phyloP scores from a whole-genome alignment of 37 sponge, comb jelly and placozoan species.

The Ianthella basta region DNA sequence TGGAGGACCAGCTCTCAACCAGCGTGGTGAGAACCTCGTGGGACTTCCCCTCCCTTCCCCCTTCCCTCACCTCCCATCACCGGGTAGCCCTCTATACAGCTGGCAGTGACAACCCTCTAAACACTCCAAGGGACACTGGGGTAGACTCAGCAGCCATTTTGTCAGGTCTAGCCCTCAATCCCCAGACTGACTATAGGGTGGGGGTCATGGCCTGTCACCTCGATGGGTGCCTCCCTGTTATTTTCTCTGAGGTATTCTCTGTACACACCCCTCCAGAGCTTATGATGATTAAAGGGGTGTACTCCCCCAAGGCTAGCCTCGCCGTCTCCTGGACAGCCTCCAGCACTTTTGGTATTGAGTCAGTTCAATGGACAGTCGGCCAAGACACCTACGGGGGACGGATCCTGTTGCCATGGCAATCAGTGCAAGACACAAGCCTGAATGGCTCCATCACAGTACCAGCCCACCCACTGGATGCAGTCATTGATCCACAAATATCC shows the following conservation, averaged over 20 bases:
- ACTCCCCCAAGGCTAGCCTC: constrained; percentile 29
- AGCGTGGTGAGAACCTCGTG: constrained; percentile 47
- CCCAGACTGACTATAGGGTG: constrained; percentile 16
- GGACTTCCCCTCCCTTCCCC: constrained; percentile 46
- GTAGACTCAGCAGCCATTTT: background rate
- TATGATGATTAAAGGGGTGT: constrained; percentile 12
- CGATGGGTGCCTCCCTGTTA: constrained; percentile 48
- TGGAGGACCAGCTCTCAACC: constrained; percentile 57
- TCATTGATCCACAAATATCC: constrained; percentile 3
- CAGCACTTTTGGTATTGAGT: constrained; percentile 3
- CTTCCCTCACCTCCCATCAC: constrained; percentile 59
- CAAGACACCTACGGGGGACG: background rate
- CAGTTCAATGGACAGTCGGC: constrained; percentile 59
- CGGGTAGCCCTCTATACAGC: constrained; percentile 46
- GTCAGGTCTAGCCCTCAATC: background rate
- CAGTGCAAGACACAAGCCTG: background rate
- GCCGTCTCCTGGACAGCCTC: constrained; percentile 46
- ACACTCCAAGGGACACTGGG: background rate
- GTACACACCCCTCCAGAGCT: constrained; percentile 49
- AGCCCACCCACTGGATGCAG: background rate
- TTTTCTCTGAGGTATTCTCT: constrained; percentile 61
- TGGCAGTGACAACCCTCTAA: background rate
- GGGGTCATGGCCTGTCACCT: constrained; percentile 52
- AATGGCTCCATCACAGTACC: background rate
- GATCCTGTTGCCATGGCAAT: constrained; percentile 41